A percentile compares a stretch with the other conserved stretches of the same genome.
Conservation (phyloP, 2,113 vertebrate genomes). For the Electrona antarctica region DNA sequence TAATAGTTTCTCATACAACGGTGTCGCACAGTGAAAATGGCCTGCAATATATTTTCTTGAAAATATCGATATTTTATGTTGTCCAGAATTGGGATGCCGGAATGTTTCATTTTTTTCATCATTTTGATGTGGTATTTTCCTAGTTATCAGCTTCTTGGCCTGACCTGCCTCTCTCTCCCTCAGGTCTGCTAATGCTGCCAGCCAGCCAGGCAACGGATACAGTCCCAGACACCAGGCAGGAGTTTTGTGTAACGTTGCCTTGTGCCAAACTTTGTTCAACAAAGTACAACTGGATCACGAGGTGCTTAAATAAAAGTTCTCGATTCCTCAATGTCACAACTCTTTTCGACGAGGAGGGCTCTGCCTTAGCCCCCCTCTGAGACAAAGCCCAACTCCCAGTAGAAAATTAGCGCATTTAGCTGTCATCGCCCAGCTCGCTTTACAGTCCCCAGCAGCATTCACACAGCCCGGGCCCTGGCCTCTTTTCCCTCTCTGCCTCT, state of each 20-base stretch:
- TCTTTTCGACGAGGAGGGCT: constrained; percentile 82
- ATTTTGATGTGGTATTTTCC: no score
- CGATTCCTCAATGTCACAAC: constrained; percentile 81
- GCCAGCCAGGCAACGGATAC: constrained; percentile 67
- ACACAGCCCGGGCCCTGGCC: constrained; percentile 78
- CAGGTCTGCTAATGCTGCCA: constrained; percentile 63
- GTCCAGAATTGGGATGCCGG: no score
- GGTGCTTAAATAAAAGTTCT: constrained; percentile 19
- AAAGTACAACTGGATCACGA: constrained; percentile 14
- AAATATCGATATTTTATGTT: not conserved
- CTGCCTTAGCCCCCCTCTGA: constrained; percentile 80
- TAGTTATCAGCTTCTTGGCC: not conserved
- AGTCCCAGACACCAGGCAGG: not conserved
- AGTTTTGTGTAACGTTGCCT: constrained; percentile 1
- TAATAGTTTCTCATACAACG: no score
- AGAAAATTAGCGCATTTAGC: constrained; percentile 99
- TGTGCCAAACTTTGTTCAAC: not conserved
- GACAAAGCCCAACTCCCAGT: constrained; percentile 87
- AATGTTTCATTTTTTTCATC: no score
- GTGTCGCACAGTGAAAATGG: no score
- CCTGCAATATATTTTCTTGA: no score
- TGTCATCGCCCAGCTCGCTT: constrained; percentile 97
- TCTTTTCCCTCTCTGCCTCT: constrained; percentile 77
- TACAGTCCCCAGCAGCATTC: constrained; percentile 91
- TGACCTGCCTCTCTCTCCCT: not conserved